These are phyloP conservation scores for Chitala chitala DNA, from an alignment of 2,113 vertebrate genomes.

Conservation along the genomic window DNA sequence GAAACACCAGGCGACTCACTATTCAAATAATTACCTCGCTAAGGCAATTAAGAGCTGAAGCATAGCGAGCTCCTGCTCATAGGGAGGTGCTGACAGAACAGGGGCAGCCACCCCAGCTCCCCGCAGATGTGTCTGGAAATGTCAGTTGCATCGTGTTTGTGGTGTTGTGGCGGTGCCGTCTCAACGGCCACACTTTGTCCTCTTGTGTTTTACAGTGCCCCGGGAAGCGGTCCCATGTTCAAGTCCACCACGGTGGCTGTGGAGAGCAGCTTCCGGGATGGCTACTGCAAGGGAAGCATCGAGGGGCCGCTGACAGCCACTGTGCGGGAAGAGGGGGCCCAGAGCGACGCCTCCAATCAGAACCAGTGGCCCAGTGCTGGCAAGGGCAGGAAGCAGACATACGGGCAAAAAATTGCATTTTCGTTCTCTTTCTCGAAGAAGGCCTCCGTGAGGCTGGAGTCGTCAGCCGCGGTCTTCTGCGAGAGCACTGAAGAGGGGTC, in stretches of 20 bases:
- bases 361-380: constrained; percentile 31
- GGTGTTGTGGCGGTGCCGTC: background rate
- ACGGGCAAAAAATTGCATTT: constrained; percentile 69
- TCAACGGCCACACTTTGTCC: background rate
- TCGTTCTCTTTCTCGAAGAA: constrained; percentile 84
- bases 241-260: constrained; percentile 82
- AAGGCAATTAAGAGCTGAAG: constrained; percentile 1
- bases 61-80: too few species aligned
- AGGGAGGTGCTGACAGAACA: background rate
- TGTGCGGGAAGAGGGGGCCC: constrained; percentile 19
- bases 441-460: constrained; percentile 72
- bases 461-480: constrained; percentile 78
- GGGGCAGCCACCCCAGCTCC: background rate
- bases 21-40: constrained; percentile 8
- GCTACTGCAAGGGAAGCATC: constrained; percentile 26
- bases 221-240: constrained; percentile 84
- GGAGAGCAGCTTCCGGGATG: constrained; percentile 53
- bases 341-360: constrained; percentile 34
- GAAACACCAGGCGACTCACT: background rate
- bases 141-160: background rate
- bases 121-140: background rate
- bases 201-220: constrained; percentile 61
- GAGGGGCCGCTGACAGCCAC: constrained; percentile 24
- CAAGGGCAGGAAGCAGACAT: constrained; percentile 54
- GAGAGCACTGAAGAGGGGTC: constrained; percentile 69